Evolutionary conservation across 2,888 invertebrate species (phyloP).

Genomic region (Sinohyriopsis cumingii): DNA sequence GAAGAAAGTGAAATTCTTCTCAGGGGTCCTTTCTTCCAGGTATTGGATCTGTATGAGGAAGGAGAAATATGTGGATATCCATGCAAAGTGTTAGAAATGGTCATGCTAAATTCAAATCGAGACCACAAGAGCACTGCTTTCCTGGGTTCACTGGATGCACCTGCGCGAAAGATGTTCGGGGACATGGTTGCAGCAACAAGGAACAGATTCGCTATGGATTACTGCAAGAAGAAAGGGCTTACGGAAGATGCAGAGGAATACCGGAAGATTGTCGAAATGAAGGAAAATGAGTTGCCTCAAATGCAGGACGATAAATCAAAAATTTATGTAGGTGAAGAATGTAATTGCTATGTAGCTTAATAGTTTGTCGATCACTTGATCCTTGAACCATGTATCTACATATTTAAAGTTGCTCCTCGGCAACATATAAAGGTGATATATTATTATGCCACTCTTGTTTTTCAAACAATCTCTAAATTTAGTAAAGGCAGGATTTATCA

Average conservation of each 20-base stretch:
- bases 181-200: slow-evolving; percentile 45
- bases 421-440: too few species aligned
- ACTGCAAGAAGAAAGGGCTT: slow-evolving; percentile 21
- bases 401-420: too few species aligned
- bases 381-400: too few species aligned
- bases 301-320: too few species aligned
- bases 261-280: slow-evolving; percentile 10
- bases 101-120: slow-evolving; percentile 45
- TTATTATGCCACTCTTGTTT: too few species aligned
- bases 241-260: slow-evolving; percentile 24
- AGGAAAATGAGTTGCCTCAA: too few species aligned
- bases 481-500: too few species aligned
- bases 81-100: slow-evolving; percentile 33
- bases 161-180: slow-evolving; percentile 39
- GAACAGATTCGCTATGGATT: slow-evolving; percentile 33
- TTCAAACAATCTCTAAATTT: too few species aligned
- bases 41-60: slow-evolving; percentile 31
- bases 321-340: too few species aligned
- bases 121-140: slow-evolving; percentile 40
- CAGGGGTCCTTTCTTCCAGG: slow-evolving; percentile 38
- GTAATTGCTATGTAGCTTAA: too few species aligned
- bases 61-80: slow-evolving; percentile 12
- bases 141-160: slow-evolving; percentile 29
- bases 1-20: slow-evolving; percentile 40
- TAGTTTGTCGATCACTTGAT: too few species aligned